Conservation (phyloP, 2,113 vertebrate species). For the Siniperca chuatsi region DNA sequence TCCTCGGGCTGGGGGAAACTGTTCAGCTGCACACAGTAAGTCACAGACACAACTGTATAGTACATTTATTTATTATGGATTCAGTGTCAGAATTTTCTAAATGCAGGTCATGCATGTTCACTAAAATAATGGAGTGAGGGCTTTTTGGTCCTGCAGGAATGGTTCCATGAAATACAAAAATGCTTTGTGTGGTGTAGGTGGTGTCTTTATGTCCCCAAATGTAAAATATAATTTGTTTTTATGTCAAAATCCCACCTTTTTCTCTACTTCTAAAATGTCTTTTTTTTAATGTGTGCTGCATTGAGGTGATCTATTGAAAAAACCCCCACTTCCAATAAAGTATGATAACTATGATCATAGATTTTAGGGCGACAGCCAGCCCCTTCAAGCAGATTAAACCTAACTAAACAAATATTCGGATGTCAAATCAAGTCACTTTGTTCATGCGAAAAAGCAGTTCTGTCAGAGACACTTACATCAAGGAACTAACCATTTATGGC, state of each 20-base stretch:
- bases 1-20: background rate
- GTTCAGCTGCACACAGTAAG: slow-evolving; percentile 15
- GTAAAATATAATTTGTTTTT: background rate
- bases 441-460: background rate
- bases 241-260: background rate
- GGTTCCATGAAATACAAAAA: slow-evolving; percentile 17
- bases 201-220: background rate
- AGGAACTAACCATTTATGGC: background rate
- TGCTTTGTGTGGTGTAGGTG: background rate
- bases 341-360: slow-evolving; percentile 4
- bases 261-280: background rate
- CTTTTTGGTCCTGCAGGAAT: slow-evolving; percentile 15
- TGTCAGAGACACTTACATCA: background rate
- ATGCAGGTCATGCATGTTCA: slow-evolving; percentile 36
- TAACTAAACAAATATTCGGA: background rate
- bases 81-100: slow-evolving; percentile 43
- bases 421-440: background rate
- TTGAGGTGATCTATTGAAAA: background rate
- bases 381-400: background rate
- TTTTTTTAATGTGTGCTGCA: background rate
- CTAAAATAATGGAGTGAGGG: slow-evolving; percentile 41
- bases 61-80: slow-evolving; percentile 51
- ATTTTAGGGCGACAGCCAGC: no score
- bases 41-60: slow-evolving; percentile 10
- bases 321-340: background rate